Base-by-base conservation (phyloP, 2,797 vertebrate species). In the Buceros bicornis region DNA sequence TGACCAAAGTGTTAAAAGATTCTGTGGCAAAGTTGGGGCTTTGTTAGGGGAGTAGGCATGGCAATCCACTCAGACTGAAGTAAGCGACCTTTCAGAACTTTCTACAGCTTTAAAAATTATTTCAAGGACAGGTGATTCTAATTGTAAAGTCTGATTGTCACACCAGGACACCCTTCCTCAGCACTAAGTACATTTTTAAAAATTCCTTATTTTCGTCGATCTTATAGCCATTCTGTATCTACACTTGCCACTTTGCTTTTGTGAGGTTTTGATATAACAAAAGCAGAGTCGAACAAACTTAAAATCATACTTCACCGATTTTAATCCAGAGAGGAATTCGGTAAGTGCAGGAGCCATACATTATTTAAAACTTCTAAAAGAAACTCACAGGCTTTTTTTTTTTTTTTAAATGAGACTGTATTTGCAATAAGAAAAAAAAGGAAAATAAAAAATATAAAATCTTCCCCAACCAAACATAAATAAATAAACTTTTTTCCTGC, bases 401-500 rank as follows among this genome's bases (percentile, higher is more conserved):
- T 28, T 62, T 54, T 11, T n/a, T 40, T 47, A 15, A 43, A 76
- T 17, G 21, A 74, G 28, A 64, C 14, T 79, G 20, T 48, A 45
- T 64, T 54, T 81, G 33, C 17, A 82, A 4, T 48, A 73, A 54
- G 22, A 4, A 19, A 29, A 79, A n/a, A 50, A 65, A 29, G 7
- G 70, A 89, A 92, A 78, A 4, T 14, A 85, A 42, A 74, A 79
- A 86, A 86, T 13, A 64, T 4, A 5, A 72, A 93, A 48, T 58
- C 80, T 8, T 6, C 12, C 13, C 8, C 25, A 14, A 4, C 19
- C 69, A 76, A 72, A 74, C 51, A 66, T 93, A 96, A 95, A 94
- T 57, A 97, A 96, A 94, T 57, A 97, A 93, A 84, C 48, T 81
- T 94, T 92, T 91, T 83, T 91, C 56, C 73, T 82, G 80, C 67